Evolutionary conservation across 2,113 vertebrate genomes (phyloP).

Genomic region (Heptranchias perlo): DNA sequence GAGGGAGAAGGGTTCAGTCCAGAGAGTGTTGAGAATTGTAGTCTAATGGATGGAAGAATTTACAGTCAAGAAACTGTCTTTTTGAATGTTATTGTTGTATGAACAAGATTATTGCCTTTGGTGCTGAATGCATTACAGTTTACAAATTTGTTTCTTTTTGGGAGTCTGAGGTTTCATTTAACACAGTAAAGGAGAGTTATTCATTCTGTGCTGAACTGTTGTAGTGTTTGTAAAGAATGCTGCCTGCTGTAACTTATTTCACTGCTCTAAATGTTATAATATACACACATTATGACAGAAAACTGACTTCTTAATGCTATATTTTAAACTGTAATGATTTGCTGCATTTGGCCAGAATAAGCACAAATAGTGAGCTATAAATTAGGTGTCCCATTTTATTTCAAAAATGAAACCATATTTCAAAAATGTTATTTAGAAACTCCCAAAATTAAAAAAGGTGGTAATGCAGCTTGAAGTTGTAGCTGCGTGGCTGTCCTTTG

Average conservation of each 20-base stretch:
- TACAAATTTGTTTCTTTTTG: not conserved
- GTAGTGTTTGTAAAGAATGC: not conserved
- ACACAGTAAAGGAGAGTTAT: not conserved
- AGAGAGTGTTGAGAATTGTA: not conserved
- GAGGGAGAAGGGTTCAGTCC: not conserved
- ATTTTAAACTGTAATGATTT: conserved; percentile 12
- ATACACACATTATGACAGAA: not conserved
- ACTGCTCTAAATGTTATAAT: not conserved
- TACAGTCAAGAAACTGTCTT: not conserved
- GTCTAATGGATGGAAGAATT: not conserved
- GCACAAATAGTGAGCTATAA: not conserved
- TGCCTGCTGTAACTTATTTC: conserved; percentile 17
- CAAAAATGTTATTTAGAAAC: not conserved
- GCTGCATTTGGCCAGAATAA: not conserved
- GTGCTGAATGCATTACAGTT: not conserved
- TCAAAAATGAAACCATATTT: not conserved
- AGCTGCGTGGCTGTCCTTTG: not conserved
- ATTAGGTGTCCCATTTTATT: not conserved
- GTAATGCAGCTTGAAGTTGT: not conserved
- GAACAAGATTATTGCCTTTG: not conserved
- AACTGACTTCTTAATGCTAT: not conserved
- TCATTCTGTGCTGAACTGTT: not conserved
- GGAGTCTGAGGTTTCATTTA: not conserved
- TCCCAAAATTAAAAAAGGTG: not conserved
- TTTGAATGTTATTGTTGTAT: not conserved